phyloP scores from a whole-genome alignment of 2,888 invertebrate species.

The Polydrusus cervinus region DNA sequence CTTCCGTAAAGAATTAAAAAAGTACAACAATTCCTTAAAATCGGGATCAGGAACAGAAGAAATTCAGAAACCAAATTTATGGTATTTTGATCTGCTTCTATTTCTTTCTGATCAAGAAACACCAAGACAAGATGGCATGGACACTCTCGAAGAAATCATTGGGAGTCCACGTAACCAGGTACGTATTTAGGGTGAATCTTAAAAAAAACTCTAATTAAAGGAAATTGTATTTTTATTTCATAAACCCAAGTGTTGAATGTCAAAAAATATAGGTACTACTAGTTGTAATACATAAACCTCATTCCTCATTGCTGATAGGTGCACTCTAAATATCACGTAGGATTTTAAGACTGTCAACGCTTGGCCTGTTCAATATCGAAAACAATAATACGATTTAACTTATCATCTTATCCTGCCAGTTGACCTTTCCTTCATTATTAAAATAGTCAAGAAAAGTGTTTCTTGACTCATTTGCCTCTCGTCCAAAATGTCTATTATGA shows the following conservation, averaged over 20 bases:
- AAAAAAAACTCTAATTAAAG: no score
- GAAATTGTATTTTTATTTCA: no score
- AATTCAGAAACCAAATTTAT: conserved; percentile 56
- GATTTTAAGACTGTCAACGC: neutral
- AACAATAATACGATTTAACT: neutral
- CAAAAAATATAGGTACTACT: no score
- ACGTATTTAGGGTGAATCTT: neutral
- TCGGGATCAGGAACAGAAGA: conserved; percentile 48
- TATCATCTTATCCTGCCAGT: conserved; percentile 34
- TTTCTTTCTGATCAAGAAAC: conserved; percentile 46
- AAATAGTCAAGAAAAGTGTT: conserved; percentile 29
- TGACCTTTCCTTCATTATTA: conserved; percentile 30
- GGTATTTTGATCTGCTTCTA: conserved; percentile 56
- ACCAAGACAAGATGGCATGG: conserved; percentile 8
- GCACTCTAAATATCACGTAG: no score
- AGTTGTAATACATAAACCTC: conserved; percentile 1
- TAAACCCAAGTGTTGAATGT: no score
- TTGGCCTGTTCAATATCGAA: neutral
- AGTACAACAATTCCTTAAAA: conserved; percentile 38
- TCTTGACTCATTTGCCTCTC: conserved; percentile 26
- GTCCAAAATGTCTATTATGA: conserved; percentile 14
- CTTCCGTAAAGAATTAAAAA: conserved; percentile 47
- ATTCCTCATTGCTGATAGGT: no score
- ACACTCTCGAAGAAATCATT: neutral
- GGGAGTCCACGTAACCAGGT: neutral